Conservation (phyloP, 2,113 vertebrate genomes). For the Neotragus pygmaeus region DNA sequence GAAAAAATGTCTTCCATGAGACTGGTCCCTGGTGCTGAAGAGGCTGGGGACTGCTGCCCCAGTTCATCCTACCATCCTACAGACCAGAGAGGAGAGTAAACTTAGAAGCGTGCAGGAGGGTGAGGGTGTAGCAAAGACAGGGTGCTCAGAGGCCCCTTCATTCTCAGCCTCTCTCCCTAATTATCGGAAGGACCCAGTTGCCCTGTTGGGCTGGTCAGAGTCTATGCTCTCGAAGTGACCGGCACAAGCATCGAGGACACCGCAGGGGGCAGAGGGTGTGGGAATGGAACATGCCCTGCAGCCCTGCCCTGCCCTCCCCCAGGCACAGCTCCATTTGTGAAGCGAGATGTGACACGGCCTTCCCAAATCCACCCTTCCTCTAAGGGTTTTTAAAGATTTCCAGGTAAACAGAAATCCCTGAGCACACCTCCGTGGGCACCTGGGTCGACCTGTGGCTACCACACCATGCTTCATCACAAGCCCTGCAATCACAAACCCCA, state of each 20-base stretch:
- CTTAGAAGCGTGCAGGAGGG: not conserved
- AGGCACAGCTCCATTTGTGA: not conserved
- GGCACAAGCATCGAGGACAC: not conserved
- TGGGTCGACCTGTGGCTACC: no score
- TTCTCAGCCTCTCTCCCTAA: not conserved
- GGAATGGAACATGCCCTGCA: not conserved
- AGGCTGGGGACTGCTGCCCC: not conserved
- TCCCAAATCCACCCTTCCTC: no score
- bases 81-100: not conserved
- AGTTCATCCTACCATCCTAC: not conserved
- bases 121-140: not conserved
- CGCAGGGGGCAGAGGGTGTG: no score
- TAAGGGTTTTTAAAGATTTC: not conserved
- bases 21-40: not conserved
- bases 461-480: not conserved
- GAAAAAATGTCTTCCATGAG: not conserved
- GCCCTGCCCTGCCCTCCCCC: not conserved
- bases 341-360: not conserved
- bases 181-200: no score
- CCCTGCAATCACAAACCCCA: not conserved
- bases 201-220: not conserved
- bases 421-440: fast-evolving
- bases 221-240: not conserved
- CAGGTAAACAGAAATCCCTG: not conserved
- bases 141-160: not conserved